Evolutionary conservation across 2,888 invertebrate genomes (phyloP), one percentile per base, ranked within the genome.

Genomic region (Acrobasis consociella): DNA sequence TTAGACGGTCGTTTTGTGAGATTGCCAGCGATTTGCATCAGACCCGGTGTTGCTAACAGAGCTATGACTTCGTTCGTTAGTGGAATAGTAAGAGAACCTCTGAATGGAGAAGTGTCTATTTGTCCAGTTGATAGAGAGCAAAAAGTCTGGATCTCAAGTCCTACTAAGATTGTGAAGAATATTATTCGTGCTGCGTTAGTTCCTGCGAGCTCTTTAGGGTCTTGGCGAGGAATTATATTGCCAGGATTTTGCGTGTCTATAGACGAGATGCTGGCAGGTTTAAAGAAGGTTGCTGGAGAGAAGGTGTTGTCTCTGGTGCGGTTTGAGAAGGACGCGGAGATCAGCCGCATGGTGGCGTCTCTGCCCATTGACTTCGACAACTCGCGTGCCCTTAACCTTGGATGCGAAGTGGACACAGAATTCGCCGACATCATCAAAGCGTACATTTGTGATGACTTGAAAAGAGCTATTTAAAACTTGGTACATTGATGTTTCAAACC

Each of bases 1-100:
- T 76, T 85, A 1, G 88, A 91, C 65, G 85, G 83, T 2, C 76
- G 86, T 8, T 74, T 78, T 11, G 77, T 89, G 56, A 82, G 91
- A 7, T 71, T 91, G 64, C 91, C 91, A 9, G 86, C 89, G 2
- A 87, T 91, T 51, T 85, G 82, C 62, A 87, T 91, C 10, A 80
- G 91, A n/a, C 80, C 81, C 0, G 90, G 90, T 2, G 74, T 71
- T 1, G 74, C 91, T 13, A 91, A 91, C 68, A 73, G 78, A 16
- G 91, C 91, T 0, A 82, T 90, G 49, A 88, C 91, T n/a, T 89
- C 89, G 51, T 91, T 85, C 64, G 91, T 85, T 2, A 89, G 89
- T 71, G 87, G 84, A 1, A 73, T 90, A n/a, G 74, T 91, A 49
- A 81, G 91, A 17, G 89, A 89, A 65, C 88, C 91, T 15, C 71